Evolutionary conservation across 2,888 invertebrate species (phyloP).

Genomic region (Schrankia costaestrigalis): DNA sequence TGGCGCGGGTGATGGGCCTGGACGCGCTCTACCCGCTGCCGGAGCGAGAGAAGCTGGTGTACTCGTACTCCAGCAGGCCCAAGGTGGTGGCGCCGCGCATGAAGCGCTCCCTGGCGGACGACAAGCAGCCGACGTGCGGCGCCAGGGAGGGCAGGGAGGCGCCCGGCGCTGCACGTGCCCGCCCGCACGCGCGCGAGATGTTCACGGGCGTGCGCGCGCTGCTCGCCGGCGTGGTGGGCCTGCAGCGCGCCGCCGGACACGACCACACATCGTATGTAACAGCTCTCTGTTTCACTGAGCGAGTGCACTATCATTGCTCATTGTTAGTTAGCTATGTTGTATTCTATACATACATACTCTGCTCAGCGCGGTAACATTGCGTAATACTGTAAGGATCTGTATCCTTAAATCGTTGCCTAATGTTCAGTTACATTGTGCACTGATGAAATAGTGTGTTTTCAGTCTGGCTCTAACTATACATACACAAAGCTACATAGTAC

Average conservation of each 20-base stretch:
- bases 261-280: conserved; percentile 4
- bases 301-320: too few relatives aligned
- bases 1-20: conserved; percentile 83
- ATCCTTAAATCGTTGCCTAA: too few relatives aligned
- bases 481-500: too few relatives aligned
- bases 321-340: too few relatives aligned
- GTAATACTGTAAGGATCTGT: too few relatives aligned
- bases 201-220: conserved; percentile 45
- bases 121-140: conserved; percentile 25
- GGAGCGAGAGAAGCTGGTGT: conserved; percentile 69
- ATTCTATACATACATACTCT: too few relatives aligned
- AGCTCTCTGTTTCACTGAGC: too few relatives aligned
- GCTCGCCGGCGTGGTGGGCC: conserved; percentile 54
- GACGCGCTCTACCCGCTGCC: conserved; percentile 58
- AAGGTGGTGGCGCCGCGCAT: conserved; percentile 64
- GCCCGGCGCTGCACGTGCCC: conserved; percentile 40
- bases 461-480: too few relatives aligned
- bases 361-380: too few relatives aligned
- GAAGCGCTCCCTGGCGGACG: conserved; percentile 35
- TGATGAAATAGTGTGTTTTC: too few relatives aligned
- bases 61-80: conserved; percentile 85
- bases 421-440: too few relatives aligned
- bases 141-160: conserved; percentile 46
- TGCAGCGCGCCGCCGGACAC: conserved; percentile 31
- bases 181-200: conserved; percentile 1